Evolutionary conservation across 2,888 invertebrate species (phyloP).

Genomic region (Drosophila nigritarsus): DNA sequence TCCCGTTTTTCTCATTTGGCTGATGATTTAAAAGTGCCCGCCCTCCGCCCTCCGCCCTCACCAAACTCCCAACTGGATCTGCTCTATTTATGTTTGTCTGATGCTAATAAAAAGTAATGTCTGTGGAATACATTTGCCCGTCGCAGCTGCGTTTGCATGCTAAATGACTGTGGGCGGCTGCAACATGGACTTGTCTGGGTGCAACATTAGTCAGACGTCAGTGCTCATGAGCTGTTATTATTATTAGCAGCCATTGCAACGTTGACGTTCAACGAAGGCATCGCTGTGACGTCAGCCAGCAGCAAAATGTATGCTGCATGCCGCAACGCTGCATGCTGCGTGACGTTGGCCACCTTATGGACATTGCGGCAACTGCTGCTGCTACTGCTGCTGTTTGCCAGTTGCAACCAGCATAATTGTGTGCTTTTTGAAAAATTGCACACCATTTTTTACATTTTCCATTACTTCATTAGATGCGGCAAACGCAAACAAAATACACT

Average conservation of each 20-base stretch:
- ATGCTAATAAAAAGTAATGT: slow-evolving; percentile 61
- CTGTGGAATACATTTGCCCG: slow-evolving; percentile 34
- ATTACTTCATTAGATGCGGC: slow-evolving; percentile 70
- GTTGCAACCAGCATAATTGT: slow-evolving; percentile 79
- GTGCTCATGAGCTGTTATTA: slow-evolving; percentile 79
- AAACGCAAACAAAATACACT: slow-evolving; percentile 55
- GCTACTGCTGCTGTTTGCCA: slow-evolving; percentile 25
- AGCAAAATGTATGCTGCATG: slow-evolving; percentile 10
- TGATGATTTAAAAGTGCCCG: slow-evolving; percentile 44
- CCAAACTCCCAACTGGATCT: background rate
- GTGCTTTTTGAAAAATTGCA: slow-evolving; percentile 76
- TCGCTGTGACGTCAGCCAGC: slow-evolving; percentile 34
- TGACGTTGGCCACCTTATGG: slow-evolving; percentile 30
- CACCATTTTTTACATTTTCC: slow-evolving; percentile 81
- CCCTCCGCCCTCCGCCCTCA: background rate
- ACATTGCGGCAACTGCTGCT: background rate
- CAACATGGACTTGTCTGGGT: slow-evolving; percentile 29
- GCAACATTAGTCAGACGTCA: slow-evolving; percentile 76
- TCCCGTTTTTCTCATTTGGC: slow-evolving; percentile 43
- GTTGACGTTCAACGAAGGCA: slow-evolving; percentile 46
- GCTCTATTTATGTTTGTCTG: slow-evolving; percentile 38
- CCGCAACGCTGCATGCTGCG: slow-evolving; percentile 11
- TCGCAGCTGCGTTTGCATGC: slow-evolving; percentile 65
- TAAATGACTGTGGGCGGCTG: slow-evolving; percentile 53
- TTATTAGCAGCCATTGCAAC: slow-evolving; percentile 71